A percentile compares a stretch with the other conserved stretches of the same genome.
These are phyloP conservation scores for Rhinichthys osculus DNA, from an alignment of 2,797 vertebrate species.

Conservation along the genomic window DNA sequence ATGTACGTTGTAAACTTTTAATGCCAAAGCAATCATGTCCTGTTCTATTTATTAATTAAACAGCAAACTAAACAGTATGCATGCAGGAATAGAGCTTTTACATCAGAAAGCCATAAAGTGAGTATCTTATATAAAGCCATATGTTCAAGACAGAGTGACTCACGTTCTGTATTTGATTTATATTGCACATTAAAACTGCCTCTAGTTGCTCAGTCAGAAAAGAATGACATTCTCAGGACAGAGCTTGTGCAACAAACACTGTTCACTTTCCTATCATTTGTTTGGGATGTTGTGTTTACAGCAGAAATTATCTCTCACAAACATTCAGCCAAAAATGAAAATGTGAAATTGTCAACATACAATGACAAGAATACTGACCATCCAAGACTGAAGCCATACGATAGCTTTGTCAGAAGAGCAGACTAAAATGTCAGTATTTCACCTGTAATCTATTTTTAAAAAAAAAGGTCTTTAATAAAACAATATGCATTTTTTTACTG, in stretches of 20 bases:
- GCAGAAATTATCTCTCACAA: not conserved
- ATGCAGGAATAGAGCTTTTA: constrained; percentile 47
- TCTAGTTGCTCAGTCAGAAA: constrained; percentile 23
- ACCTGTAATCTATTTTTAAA: too few species aligned
- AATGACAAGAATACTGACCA: not conserved
- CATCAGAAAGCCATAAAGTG: constrained; percentile 25
- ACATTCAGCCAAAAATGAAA: not conserved
- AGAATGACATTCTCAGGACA: not conserved
- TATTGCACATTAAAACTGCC: constrained; percentile 52
- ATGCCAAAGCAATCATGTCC: constrained; percentile 46
- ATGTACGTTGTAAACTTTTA: constrained; percentile 48
- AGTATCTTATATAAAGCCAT: constrained; percentile 4
- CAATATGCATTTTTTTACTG: too few species aligned
- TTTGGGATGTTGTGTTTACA: constrained; percentile 13
- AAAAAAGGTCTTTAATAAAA: too few species aligned
- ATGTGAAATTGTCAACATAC: not conserved
- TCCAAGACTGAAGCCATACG: too few species aligned
- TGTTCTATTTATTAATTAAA: constrained; percentile 51
- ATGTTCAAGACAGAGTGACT: constrained; percentile 39
- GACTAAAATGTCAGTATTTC: not conserved
- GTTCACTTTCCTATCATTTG: constrained; percentile 36
- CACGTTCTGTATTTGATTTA: constrained; percentile 55
- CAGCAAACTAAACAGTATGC: constrained; percentile 44
- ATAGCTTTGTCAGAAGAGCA: not conserved
- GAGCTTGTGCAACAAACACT: constrained; percentile 38